Base-by-base conservation (phyloP, 2,797 vertebrate species). In the Paratrypauchen microcephalus region DNA sequence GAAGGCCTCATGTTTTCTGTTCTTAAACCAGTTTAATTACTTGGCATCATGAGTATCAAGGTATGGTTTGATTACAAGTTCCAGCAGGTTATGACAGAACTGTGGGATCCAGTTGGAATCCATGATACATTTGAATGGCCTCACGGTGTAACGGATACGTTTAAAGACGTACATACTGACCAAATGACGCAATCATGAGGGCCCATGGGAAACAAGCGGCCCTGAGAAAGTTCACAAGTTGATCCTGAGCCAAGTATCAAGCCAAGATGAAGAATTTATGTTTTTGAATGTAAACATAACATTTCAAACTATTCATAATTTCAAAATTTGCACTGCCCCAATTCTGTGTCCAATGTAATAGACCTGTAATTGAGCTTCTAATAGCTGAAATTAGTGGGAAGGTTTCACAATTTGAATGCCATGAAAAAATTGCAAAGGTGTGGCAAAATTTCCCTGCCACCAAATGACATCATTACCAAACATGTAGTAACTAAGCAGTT, bases 51-150 rank as follows among this genome's bases (percentile, higher is more conserved):
- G 28, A 68, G 81, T 68, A 78, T 72, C 6, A 6, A 24, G 66
- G 69, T 19, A 6, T 79, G 73, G 59, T 62, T 41, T 79, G 87
- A 89, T 78, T 78, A 84, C 85, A 84, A 87, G 73, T 81, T 26
- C 28, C 41, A 28, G 65, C 41, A 52, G 59, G 60, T 45, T 13
- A 13, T 45, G 16, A 45, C 41, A 5, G 4, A 15, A 4, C 13
- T 45, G 41, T 64, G 63, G 62, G 15, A 64, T 39, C 55, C 66
- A 19, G 24, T 63, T 32, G 21, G 48, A 41, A 55, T 15, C 18
- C 1, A 8, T 19, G 66, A 54, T 7, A 50, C 15, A 6, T 4
- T 24, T 12, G 6, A 66, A 32, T 55, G 5, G 65, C 65, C 30
- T 4, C 3, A 19, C 9, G 7, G 30, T 16, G 50, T 55, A 66